These are phyloP conservation scores for Cheilosia grossa DNA, from an alignment of 2,888 invertebrate species.

Conservation along the genomic window DNA sequence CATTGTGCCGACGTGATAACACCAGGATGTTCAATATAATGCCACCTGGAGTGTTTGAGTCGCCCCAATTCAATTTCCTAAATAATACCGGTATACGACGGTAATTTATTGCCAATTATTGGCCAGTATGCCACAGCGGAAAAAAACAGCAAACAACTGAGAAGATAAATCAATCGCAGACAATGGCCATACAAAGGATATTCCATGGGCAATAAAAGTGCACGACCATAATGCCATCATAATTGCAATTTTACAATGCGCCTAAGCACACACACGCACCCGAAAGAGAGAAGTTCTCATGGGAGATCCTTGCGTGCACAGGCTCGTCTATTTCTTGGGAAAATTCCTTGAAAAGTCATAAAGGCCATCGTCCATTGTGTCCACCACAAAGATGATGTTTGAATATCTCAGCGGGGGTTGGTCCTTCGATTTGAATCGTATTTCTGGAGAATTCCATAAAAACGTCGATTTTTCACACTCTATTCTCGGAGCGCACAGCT, in stretches of 20 bases:
- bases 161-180: constrained; percentile 52
- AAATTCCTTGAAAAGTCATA: constrained; percentile 40
- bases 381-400: constrained; percentile 11
- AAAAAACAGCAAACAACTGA: neutral
- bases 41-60: constrained; percentile 34
- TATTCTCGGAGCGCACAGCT: constrained; percentile 9
- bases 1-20: constrained; percentile 1
- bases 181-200: constrained; percentile 43
- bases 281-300: constrained; percentile 15
- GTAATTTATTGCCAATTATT: constrained; percentile 65
- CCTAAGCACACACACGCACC: constrained; percentile 4
- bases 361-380: constrained; percentile 14
- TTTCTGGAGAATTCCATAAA: constrained; percentile 31
- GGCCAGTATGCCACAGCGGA: constrained; percentile 55
- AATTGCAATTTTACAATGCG: constrained; percentile 67
- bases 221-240: constrained; percentile 64
- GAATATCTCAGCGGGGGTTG: constrained; percentile 20
- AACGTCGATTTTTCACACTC: constrained; percentile 56
- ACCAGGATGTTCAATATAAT: constrained; percentile 10
- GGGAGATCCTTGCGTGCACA: constrained; percentile 27
- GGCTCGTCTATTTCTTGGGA: constrained; percentile 7
- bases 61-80: constrained; percentile 21
- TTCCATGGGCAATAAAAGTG: constrained; percentile 1
- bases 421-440: constrained; percentile 34
- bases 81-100: constrained; percentile 58